phyloP scores from a whole-genome alignment of 2,888 invertebrate genomes.

The Phortica magna region DNA sequence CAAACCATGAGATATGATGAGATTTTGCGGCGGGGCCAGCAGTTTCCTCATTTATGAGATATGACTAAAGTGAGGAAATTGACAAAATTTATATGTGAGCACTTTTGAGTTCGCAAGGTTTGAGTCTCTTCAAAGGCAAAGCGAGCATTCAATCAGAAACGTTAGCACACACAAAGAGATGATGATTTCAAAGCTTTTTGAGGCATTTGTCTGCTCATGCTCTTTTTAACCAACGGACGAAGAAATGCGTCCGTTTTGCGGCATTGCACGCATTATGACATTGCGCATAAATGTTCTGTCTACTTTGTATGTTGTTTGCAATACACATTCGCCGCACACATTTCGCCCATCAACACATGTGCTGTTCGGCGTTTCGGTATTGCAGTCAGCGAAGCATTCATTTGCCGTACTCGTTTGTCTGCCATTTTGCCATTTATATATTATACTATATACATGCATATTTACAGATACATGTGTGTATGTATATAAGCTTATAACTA shows the following conservation, averaged over 20 bases:
- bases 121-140: no score
- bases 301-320: neutral
- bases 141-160: constrained; percentile 62
- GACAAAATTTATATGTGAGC: no score
- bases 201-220: neutral
- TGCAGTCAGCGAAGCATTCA: constrained; percentile 21
- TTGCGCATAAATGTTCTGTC: neutral
- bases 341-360: neutral
- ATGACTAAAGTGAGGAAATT: no score
- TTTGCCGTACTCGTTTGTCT: constrained; percentile 26
- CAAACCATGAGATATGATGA: no score
- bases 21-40: no score
- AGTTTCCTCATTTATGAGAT: no score
- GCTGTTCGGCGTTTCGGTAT: neutral
- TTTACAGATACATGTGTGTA: constrained; percentile 30
- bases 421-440: constrained; percentile 18
- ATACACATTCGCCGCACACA: neutral
- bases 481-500: no score
- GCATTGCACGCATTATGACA: constrained; percentile 22
- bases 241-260: neutral
- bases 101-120: no score
- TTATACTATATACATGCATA: neutral
- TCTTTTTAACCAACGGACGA: neutral
- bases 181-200: constrained; percentile 53
- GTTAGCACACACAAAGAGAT: constrained; percentile 63